Percentiles rank a stretch among this genome's conserved stretches.
Evolutionary conservation across 1,140 invertebrate species (phyloP).

Genomic region (Tribolium castaneum): DNA sequence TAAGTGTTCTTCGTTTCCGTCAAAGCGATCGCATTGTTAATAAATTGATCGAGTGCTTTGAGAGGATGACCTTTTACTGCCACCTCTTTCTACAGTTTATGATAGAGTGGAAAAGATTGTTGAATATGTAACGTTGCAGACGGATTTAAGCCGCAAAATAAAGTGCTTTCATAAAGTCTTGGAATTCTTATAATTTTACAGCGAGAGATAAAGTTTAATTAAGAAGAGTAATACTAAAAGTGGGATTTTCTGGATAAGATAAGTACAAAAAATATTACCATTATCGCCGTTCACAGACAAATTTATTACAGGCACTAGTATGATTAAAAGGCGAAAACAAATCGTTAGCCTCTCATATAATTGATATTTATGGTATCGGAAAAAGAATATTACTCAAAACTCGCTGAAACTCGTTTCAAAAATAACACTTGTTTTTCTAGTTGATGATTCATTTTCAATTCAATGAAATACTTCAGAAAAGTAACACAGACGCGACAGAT

Average conservation of each 20-base stretch:
- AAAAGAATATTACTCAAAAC: not conserved
- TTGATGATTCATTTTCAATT: too few species aligned
- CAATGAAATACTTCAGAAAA: not conserved
- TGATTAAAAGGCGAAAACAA: not conserved
- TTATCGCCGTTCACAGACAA: not conserved
- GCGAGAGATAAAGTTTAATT: not conserved
- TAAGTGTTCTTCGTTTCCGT: conserved; percentile 63
- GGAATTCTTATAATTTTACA: not conserved
- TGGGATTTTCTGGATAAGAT: not conserved
- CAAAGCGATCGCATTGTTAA: conserved; percentile 9
- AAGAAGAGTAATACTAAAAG: not conserved
- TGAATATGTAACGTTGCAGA: not conserved
- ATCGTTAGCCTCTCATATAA: not conserved
- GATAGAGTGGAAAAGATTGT: not conserved
- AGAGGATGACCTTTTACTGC: conserved; percentile 25
- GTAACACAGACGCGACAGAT: not conserved
- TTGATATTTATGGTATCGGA: not conserved
- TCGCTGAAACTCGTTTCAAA: not conserved
- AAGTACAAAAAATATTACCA: not conserved
- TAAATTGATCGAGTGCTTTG: conserved; percentile 20
- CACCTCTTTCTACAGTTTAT: not conserved
- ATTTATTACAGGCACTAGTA: not conserved
- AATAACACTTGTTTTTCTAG: not conserved
- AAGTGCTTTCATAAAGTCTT: not conserved
- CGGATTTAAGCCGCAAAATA: not conserved